These are phyloP conservation scores for Oikopleura albicans DNA, from an alignment of 23 tunicate genomes.

Conservation along the genomic window DNA sequence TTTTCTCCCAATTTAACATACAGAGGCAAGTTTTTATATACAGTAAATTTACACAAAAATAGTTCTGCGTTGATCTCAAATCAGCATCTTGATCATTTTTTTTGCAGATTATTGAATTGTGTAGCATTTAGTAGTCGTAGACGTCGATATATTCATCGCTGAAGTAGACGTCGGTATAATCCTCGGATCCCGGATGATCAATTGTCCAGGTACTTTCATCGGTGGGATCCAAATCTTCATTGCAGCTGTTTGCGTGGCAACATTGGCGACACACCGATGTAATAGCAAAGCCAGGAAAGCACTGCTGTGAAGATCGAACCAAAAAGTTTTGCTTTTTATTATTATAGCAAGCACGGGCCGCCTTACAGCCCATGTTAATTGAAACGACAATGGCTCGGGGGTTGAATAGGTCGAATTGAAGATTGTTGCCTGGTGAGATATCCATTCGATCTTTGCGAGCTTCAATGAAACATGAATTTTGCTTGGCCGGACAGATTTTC, in stretches of 20 bases:
- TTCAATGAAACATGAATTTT: background rate
- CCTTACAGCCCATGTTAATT: background rate
- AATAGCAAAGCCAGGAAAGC: background rate
- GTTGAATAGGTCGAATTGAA: background rate
- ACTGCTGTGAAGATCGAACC: background rate
- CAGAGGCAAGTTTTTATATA: too few species aligned
- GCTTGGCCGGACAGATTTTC: background rate
- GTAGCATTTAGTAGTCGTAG: too few species aligned
- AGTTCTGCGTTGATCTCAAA: too few species aligned
- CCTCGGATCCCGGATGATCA: background rate
- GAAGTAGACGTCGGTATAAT: background rate
- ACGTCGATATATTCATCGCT: background rate
- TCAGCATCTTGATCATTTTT: too few species aligned
- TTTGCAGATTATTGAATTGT: too few species aligned
- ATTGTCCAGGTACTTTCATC: background rate
- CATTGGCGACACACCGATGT: constrained; percentile 8
- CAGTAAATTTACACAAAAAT: too few species aligned
- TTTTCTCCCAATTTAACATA: too few species aligned
- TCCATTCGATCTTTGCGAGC: background rate
- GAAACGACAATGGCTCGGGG: background rate
- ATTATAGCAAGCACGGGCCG: background rate
- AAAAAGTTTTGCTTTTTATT: constrained; percentile 6
- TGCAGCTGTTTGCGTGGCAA: background rate
- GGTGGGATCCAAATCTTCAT: background rate
- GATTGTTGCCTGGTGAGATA: background rate